Evolutionary conservation across 2,888 invertebrate genomes (phyloP), one percentile per base, ranked within the genome.

Genomic region (Alentia gelatinosa): DNA sequence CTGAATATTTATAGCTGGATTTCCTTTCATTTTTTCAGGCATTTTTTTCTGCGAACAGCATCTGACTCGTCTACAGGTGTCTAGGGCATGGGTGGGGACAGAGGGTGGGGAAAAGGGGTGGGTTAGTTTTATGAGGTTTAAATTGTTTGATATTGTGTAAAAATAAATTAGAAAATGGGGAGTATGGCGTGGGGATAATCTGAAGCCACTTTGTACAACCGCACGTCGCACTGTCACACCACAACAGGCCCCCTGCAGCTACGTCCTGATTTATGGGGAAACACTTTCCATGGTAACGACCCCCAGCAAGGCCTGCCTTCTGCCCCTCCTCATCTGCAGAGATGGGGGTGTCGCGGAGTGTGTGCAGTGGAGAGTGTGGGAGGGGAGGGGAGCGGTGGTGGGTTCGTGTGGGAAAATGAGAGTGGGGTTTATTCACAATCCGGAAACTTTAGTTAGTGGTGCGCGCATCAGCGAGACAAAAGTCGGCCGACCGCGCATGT

Each of bases 261-360:
- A 30, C 33, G 3, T 1, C 75, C 35, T 30, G 75, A 75, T 75
- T 75, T 75, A 75, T 75, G 75, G 15, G 37, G 12, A 26, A 3
- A n/a, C n/a, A 33, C 19, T 75, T 7, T 35, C 75, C 75, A 75
- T 75, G 75, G 75, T 37, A 26, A 75, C 75, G 75, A 37, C 75
- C 75, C 75, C 75, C 75, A 75, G 75, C 75, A 75, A 75, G 75
- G 75, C 35, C 19, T 35, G 37, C 75, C 75, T 75, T 75, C 75
- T 75, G 75, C 35, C 33, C 19, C 19, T 56, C n/a, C 30, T 15
- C 75, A 75, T 5, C 33, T 3, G 56, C n/a, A n/a, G 19, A n/a
- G 56, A 56, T n/a, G 56, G 56, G 56, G 56, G 56, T 3, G 56
- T 19, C 19, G 56, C 23, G 56, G 56, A 19, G 19, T 19, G 56